Conservation (phyloP, 2,797 vertebrate species). For the Betta splendens region DNA sequence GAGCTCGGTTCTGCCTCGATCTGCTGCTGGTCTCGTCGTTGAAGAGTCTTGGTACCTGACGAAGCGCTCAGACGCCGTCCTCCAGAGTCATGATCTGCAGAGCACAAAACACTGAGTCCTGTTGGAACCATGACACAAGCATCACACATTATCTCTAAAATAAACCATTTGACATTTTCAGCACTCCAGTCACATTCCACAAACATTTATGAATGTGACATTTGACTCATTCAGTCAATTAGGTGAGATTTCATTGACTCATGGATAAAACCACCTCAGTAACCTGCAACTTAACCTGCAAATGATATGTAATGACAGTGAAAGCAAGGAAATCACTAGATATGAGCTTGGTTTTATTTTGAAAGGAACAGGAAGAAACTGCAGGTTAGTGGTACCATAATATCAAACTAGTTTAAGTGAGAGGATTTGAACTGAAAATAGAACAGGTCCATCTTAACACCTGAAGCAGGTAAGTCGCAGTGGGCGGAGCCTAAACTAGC, state of each 20-base stretch:
- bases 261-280: constrained; percentile 2
- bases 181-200: constrained; percentile 2
- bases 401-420: too few relatives aligned
- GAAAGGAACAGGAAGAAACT: not conserved
- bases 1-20: constrained; percentile 29
- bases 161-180: constrained; percentile 4
- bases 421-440: too few relatives aligned
- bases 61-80: constrained; percentile 34
- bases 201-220: constrained; percentile 32
- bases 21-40: constrained; percentile 34
- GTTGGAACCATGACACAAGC: not conserved
- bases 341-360: not conserved
- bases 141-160: not conserved
- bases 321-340: not conserved
- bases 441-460: too few relatives aligned
- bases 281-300: constrained; percentile 17
- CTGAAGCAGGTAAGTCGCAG: too few relatives aligned
- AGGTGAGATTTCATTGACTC: constrained; percentile 2
- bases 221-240: constrained; percentile 19
- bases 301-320: constrained; percentile 8
- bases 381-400: not conserved
- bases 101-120: constrained; percentile 7
- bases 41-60: constrained; percentile 33
- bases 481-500: too few relatives aligned
- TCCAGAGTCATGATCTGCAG: constrained; percentile 62